Evolutionary conservation across 2,113 vertebrate species (phyloP).

Genomic region (Thymallus thymallus): DNA sequence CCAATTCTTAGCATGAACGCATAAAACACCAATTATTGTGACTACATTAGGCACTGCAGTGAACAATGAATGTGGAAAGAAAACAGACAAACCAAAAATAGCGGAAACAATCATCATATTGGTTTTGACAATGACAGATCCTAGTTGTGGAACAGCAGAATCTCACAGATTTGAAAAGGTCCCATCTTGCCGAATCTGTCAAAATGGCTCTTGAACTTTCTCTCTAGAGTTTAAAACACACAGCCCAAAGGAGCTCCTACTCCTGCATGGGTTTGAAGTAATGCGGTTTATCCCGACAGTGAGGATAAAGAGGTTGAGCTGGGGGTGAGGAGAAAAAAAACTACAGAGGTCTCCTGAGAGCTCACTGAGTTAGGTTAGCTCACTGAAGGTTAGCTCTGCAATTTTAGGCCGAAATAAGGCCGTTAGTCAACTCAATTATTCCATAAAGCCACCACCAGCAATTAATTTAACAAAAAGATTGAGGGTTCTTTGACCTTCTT

Average conservation of each 20-base stretch:
- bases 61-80: neutral
- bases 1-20: neutral
- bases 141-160: slow-evolving; percentile 31
- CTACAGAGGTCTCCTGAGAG: slow-evolving; percentile 34
- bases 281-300: slow-evolving; percentile 63
- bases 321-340: slow-evolving; percentile 29
- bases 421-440: slow-evolving; percentile 49
- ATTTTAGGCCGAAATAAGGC: slow-evolving; percentile 47
- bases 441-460: slow-evolving; percentile 42
- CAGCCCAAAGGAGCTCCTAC: slow-evolving; percentile 54
- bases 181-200: slow-evolving; percentile 55
- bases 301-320: slow-evolving; percentile 54
- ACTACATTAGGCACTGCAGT: neutral
- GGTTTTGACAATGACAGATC: slow-evolving; percentile 59
- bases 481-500: slow-evolving; percentile 51
- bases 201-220: slow-evolving; percentile 55
- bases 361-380: slow-evolving; percentile 40
- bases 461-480: slow-evolving; percentile 54
- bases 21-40: slow-evolving; percentile 7
- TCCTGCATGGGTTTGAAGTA: slow-evolving; percentile 61
- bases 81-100: slow-evolving; percentile 31
- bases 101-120: slow-evolving; percentile 38
- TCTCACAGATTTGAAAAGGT: slow-evolving; percentile 52
- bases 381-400: slow-evolving; percentile 55
- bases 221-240: slow-evolving; percentile 37